Conservation (phyloP, 2,797 vertebrate species). For the Mormyrus hasselquistii region DNA sequence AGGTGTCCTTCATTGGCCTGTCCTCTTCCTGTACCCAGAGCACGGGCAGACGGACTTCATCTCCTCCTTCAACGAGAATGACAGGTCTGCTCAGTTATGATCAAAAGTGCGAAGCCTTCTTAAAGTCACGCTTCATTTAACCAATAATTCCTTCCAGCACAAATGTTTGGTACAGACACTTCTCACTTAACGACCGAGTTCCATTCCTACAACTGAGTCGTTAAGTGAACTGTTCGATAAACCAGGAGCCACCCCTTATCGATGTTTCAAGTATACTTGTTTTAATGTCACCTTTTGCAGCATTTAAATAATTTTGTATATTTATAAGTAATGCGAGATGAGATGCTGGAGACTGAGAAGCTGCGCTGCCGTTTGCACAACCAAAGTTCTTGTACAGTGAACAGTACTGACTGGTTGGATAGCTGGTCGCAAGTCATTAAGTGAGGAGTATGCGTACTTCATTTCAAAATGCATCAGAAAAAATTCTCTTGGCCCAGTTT, state of each 20-base stretch:
- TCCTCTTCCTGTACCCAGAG: slow-evolving; percentile 90
- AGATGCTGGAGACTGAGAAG: background rate
- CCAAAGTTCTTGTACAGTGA: background rate
- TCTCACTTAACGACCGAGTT: background rate
- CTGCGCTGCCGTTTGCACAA: background rate
- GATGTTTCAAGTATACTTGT: background rate
- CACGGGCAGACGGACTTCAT: slow-evolving; percentile 87
- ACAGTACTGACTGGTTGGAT: background rate
- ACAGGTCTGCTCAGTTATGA: slow-evolving; percentile 58
- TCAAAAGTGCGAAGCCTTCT: background rate
- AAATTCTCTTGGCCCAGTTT: background rate
- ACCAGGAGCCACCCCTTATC: background rate
- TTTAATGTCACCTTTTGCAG: background rate
- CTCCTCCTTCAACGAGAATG: slow-evolving; percentile 80
- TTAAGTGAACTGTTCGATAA: background rate
- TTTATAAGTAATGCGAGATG: background rate
- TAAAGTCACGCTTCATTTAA: background rate
- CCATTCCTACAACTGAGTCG: background rate
- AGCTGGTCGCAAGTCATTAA: background rate
- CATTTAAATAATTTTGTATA: background rate
- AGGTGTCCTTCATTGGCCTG: slow-evolving; percentile 80
- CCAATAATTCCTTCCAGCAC: background rate
- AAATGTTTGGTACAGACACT: background rate
- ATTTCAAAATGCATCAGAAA: background rate
- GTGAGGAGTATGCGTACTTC: background rate